phyloP scores from a whole-genome alignment of 2,113 vertebrate species.

The Menura novaehollandiae region DNA sequence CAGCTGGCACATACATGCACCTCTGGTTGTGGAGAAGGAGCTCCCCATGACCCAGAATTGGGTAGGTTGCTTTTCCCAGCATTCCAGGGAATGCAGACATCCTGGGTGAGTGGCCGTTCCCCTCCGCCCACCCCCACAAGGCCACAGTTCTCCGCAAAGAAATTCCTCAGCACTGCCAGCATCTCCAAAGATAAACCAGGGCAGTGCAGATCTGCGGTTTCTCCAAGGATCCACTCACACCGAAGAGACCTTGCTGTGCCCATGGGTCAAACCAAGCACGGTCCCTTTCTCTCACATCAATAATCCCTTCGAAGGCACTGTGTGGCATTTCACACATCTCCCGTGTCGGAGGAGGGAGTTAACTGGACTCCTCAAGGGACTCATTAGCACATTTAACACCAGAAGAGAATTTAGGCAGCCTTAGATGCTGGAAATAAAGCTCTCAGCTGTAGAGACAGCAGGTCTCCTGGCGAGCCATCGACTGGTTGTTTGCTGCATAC shows the following conservation, averaged over 20 bases:
- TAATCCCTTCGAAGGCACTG: fast-evolving
- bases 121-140: not conserved
- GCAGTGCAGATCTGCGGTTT: not conserved
- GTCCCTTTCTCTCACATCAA: not conserved
- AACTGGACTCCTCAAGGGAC: constrained; percentile 4
- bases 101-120: not conserved
- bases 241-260: not conserved
- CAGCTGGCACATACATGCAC: not conserved
- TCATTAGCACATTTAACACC: constrained; percentile 34
- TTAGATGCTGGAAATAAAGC: not conserved
- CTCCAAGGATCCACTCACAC: not conserved
- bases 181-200: not conserved
- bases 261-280: fast-evolving
- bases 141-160: fast-evolving
- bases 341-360: fast-evolving
- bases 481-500: not conserved
- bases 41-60: not conserved
- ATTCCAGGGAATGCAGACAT: not conserved
- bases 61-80: not conserved
- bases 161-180: not conserved
- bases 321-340: not conserved
- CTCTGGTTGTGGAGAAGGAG: not conserved
- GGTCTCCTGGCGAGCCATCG: not conserved
- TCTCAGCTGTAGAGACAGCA: not conserved
- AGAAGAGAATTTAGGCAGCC: not conserved